Evolutionary conservation across 2,797 vertebrate species (phyloP).

Genomic region (Lutjanus campechanus): DNA sequence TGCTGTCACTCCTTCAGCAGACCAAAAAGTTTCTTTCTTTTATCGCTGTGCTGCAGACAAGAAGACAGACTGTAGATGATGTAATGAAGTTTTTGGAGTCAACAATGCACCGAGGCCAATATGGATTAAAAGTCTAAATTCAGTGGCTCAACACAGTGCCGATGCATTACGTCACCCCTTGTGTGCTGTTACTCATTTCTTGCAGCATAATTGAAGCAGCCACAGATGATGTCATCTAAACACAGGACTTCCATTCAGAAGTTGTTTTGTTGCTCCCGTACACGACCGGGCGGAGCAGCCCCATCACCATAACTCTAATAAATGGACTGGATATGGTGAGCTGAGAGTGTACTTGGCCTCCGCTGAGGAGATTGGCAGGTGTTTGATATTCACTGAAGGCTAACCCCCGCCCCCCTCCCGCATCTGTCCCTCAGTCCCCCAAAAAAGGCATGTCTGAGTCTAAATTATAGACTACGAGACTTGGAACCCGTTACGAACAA

Average conservation of each 20-base stretch:
- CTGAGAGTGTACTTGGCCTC: slow-evolving; percentile 68
- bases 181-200: slow-evolving; percentile 76
- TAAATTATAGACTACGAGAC: slow-evolving; percentile 71
- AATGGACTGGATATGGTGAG: slow-evolving; percentile 71
- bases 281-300: slow-evolving; percentile 47
- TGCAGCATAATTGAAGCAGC: slow-evolving; percentile 76
- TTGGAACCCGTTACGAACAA: slow-evolving; percentile 71
- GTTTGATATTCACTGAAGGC: slow-evolving; percentile 80
- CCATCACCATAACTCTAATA: slow-evolving; percentile 80
- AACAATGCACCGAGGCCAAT: slow-evolving; percentile 71
- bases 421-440: slow-evolving; percentile 32
- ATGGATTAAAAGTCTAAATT: slow-evolving; percentile 75
- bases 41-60: slow-evolving; percentile 39
- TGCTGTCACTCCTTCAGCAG: slow-evolving; percentile 9
- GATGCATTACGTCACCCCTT: slow-evolving; percentile 78
- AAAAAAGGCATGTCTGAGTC: slow-evolving; percentile 62
- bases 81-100: slow-evolving; percentile 69
- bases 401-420: neutral
- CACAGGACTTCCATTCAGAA: slow-evolving; percentile 77
- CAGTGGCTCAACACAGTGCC: slow-evolving; percentile 63
- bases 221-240: slow-evolving; percentile 82
- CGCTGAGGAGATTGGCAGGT: slow-evolving; percentile 74
- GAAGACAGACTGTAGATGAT: slow-evolving; percentile 57
- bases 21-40: slow-evolving; percentile 41
- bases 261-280: slow-evolving; percentile 77